These are phyloP conservation scores for Melanotus villosus DNA, from an alignment of 2,888 invertebrate species.

Conservation along the genomic window DNA sequence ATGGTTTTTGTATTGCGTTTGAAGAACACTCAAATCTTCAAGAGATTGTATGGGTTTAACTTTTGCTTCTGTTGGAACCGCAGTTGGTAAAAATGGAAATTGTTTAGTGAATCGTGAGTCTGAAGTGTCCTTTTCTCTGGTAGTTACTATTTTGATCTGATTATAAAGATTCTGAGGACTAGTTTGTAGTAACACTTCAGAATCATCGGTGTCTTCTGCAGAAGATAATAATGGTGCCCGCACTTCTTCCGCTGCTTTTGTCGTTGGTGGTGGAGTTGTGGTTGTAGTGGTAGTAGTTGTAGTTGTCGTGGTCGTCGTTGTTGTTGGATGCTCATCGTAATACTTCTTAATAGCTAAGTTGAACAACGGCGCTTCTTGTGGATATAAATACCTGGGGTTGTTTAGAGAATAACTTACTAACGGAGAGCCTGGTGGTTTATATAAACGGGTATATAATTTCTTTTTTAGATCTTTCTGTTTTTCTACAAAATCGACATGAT, in stretches of 20 bases:
- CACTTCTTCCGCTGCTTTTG: not conserved
- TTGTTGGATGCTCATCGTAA: conserved; percentile 79
- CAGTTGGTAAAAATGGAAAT: conserved; percentile 65
- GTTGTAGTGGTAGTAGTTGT: conserved; percentile 73
- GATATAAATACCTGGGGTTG: conserved; percentile 71
- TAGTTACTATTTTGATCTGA: conserved; percentile 50
- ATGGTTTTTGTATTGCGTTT: conserved; percentile 68
- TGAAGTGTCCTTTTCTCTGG: conserved; percentile 50
- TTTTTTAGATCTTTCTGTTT: conserved; percentile 78
- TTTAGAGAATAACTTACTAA: conserved; percentile 58
- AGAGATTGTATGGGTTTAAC: conserved; percentile 61
- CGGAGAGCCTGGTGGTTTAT: conserved; percentile 61
- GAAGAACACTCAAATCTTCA: conserved; percentile 64
- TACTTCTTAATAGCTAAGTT: conserved; percentile 77
- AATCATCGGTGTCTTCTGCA: conserved; percentile 16
- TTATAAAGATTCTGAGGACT: conserved; percentile 46
- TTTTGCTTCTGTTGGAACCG: conserved; percentile 73
- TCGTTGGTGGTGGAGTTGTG: conserved; percentile 47
- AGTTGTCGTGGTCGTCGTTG: conserved; percentile 78
- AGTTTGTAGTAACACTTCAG: conserved; percentile 35
- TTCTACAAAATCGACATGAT: conserved; percentile 79
- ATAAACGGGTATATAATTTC: conserved; percentile 67
- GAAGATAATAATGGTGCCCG: not conserved
- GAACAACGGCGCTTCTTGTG: conserved; percentile 77
- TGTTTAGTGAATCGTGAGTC: conserved; percentile 33